phyloP scores from a whole-genome alignment of 1,140 invertebrate species.

The Diachasma alloeum region DNA sequence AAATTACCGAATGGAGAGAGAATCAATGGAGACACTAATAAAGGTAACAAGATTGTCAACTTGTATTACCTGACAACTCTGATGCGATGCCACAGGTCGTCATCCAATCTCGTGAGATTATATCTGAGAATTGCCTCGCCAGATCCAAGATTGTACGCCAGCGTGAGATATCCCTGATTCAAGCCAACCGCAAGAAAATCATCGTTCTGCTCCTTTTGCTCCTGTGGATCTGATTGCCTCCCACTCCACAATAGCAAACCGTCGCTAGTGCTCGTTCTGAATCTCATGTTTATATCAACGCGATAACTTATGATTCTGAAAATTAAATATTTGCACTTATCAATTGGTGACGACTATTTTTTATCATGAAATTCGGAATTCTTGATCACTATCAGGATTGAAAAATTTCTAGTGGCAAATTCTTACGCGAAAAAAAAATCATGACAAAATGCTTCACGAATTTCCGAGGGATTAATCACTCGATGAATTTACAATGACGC shows the following conservation, averaged over 20 bases:
- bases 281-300: conserved; percentile 83
- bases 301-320: conserved; percentile 79
- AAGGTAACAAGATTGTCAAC: not conserved
- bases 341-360: too few relatives aligned
- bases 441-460: not conserved
- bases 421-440: not conserved
- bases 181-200: conserved; percentile 87
- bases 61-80: conserved; percentile 80
- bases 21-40: conserved; percentile 14
- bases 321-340: conserved; percentile 30
- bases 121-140: conserved; percentile 82
- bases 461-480: not conserved
- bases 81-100: conserved; percentile 91
- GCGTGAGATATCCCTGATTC: conserved; percentile 75
- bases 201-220: conserved; percentile 70
- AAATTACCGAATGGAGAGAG: conserved; percentile 13
- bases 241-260: conserved; percentile 92
- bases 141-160: conserved; percentile 80
- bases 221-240: conserved; percentile 68
- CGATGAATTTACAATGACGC: not conserved
- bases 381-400: not conserved
- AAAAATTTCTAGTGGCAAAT: too few relatives aligned
- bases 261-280: conserved; percentile 71
- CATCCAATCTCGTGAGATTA: conserved; percentile 87
- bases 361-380: too few relatives aligned